A percentile compares a stretch with the other conserved stretches of the same genome.
Evolutionary conservation across 2,888 invertebrate genomes (phyloP).

Genomic region (Aromia moschata): DNA sequence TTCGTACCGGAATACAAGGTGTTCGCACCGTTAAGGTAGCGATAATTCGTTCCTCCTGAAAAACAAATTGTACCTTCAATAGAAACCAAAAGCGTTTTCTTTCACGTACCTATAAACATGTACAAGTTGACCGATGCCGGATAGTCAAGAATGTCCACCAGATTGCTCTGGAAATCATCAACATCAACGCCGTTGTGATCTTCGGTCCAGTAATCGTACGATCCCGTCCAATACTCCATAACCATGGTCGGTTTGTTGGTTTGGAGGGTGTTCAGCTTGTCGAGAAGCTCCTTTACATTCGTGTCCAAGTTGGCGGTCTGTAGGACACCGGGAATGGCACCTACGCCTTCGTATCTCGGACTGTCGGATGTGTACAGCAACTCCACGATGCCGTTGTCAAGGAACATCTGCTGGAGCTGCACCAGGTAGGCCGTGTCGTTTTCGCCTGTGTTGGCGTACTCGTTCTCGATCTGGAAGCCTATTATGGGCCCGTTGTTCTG

Average conservation of each 20-base stretch:
- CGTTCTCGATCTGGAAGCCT: conserved; percentile 85
- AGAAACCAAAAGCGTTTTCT: too few species aligned
- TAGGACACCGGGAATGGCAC: conserved; percentile 37
- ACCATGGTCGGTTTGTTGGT: conserved; percentile 64
- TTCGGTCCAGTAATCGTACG: conserved; percentile 69
- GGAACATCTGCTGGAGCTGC: conserved; percentile 55
- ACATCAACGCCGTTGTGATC: conserved; percentile 43
- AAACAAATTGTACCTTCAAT: too few species aligned
- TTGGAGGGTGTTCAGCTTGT: conserved; percentile 37
- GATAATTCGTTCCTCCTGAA: not conserved
- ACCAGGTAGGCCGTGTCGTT: conserved; percentile 16
- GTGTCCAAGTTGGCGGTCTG: conserved; percentile 40
- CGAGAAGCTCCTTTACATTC: conserved; percentile 33
- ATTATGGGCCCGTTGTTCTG: conserved; percentile 86
- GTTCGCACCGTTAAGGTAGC: not conserved
- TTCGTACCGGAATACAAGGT: conserved; percentile 13
- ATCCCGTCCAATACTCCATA: conserved; percentile 68
- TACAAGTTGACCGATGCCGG: conserved; percentile 80
- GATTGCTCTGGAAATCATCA: not conserved
- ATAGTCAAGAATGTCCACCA: conserved; percentile 49
- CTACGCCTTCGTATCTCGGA: conserved; percentile 47
- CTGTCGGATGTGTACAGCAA: conserved; percentile 67
- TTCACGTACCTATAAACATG: conserved; percentile 79
- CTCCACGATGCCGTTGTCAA: conserved; percentile 59
- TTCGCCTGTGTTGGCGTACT: conserved; percentile 63